Percentiles rank a stretch among this genome's conserved stretches.
Conservation (phyloP, 2,113 vertebrate genomes). For the Axis porcinus region DNA sequence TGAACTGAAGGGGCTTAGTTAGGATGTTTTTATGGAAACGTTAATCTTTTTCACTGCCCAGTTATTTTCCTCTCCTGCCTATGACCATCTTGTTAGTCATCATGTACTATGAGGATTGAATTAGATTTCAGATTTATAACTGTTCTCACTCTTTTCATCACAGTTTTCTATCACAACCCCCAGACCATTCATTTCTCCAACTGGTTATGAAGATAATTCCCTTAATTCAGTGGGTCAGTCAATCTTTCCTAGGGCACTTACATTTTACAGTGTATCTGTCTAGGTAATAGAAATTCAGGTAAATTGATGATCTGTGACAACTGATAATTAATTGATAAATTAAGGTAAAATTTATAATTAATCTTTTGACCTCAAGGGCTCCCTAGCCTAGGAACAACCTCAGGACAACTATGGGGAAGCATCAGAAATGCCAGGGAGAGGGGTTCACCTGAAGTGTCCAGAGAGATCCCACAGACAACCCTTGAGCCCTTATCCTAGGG, state of each 20-base stretch:
- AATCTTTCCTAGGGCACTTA: not conserved
- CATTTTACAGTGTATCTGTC: rapidly evolving
- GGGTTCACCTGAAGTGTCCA: rapidly evolving
- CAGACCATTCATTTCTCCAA: not conserved
- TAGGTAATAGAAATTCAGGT: not conserved
- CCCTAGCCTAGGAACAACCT: not conserved
- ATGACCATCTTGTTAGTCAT: not conserved
- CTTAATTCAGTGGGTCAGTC: not conserved
- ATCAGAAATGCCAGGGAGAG: not conserved
- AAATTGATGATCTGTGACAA: not conserved
- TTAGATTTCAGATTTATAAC: not conserved
- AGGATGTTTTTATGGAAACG: not conserved
- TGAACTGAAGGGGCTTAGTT: not conserved
- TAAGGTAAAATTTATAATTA: not conserved
- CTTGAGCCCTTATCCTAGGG: not conserved
- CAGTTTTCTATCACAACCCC: rapidly evolving
- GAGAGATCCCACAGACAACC: rapidly evolving
- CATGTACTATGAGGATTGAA: not conserved
- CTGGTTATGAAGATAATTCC: not conserved
- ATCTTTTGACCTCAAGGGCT: not conserved
- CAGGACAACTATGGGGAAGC: rapidly evolving
- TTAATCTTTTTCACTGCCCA: not conserved
- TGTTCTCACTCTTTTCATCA: not conserved
- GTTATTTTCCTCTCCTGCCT: not conserved
- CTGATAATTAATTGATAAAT: not conserved